Percentiles rank a stretch among this genome's conserved stretches.
These are phyloP conservation scores for Gymnopithys bicolor DNA, from an alignment of 2,797 vertebrate species.

Conservation along the genomic window DNA sequence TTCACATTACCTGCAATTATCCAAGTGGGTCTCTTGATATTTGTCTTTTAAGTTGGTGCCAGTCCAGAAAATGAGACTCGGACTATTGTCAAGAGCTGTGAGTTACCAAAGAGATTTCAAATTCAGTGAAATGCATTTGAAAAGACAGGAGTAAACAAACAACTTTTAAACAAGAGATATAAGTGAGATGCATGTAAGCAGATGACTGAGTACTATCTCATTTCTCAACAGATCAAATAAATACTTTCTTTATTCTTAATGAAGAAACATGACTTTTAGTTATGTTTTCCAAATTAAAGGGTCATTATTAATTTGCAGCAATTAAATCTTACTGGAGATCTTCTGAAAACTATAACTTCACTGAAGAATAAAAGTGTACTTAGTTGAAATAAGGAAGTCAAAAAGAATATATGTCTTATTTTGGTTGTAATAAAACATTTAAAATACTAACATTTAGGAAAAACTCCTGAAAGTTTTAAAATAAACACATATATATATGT, in stretches of 20 bases:
- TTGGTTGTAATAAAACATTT: not conserved
- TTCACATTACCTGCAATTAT: not conserved
- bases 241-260: not conserved
- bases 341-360: not conserved
- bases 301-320: not conserved
- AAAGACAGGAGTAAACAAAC: not conserved
- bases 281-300: not conserved
- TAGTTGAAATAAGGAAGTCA: not conserved
- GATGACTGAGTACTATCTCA: not conserved
- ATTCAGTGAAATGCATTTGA: not conserved
- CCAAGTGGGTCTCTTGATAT: not conserved
- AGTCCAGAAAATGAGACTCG: not conserved
- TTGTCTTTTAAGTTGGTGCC: not conserved
- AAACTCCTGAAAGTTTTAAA: not conserved
- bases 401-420: not conserved
- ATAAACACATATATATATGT: rapidly evolving
- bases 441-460: not conserved
- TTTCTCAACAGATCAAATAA: not conserved
- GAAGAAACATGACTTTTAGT: not conserved
- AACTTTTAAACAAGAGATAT: not conserved
- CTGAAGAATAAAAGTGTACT: not conserved
- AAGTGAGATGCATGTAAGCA: not conserved
- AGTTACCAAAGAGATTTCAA: not conserved
- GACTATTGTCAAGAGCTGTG: not conserved
- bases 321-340: not conserved